A percentile compares a stretch with the other conserved stretches of the same genome.
Evolutionary conservation across 2,888 invertebrate species (phyloP).

Genomic region (Mythimna lalbum): DNA sequence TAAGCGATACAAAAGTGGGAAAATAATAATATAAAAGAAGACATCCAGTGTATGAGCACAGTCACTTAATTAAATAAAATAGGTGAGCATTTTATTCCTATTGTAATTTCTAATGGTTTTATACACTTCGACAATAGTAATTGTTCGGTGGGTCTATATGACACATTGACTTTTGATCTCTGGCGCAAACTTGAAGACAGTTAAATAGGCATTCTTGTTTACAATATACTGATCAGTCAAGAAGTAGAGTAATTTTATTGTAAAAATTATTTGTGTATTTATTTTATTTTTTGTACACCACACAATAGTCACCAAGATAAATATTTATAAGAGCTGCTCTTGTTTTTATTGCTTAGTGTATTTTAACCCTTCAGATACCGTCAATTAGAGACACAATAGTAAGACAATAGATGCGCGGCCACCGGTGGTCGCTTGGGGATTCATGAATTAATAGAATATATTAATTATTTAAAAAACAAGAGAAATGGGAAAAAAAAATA

Average conservation of each 20-base stretch:
- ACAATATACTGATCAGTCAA: slow-evolving; percentile 37
- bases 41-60: background rate
- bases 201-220: slow-evolving; percentile 22
- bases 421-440: too few species aligned
- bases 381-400: too few species aligned
- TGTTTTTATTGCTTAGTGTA: too few species aligned
- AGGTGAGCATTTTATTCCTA: slow-evolving; percentile 3
- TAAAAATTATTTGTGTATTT: too few species aligned
- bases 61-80: slow-evolving; percentile 31
- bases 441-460: too few species aligned
- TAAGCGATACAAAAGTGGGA: too few species aligned
- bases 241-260: slow-evolving; percentile 2
- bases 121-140: slow-evolving; percentile 38
- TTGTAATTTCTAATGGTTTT: slow-evolving; percentile 37
- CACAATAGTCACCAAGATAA: too few species aligned
- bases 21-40: background rate
- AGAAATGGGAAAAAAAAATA: background rate
- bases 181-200: slow-evolving; percentile 24
- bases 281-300: too few species aligned
- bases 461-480: background rate
- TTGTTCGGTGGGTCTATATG: slow-evolving; percentile 3
- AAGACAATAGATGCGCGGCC: too few species aligned
- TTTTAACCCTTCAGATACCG: too few species aligned
- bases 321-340: too few species aligned
- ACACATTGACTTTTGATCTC: slow-evolving; percentile 48